Base-by-base conservation (phyloP, 2,888 invertebrate species). In the Synergus gifuensis region DNA sequence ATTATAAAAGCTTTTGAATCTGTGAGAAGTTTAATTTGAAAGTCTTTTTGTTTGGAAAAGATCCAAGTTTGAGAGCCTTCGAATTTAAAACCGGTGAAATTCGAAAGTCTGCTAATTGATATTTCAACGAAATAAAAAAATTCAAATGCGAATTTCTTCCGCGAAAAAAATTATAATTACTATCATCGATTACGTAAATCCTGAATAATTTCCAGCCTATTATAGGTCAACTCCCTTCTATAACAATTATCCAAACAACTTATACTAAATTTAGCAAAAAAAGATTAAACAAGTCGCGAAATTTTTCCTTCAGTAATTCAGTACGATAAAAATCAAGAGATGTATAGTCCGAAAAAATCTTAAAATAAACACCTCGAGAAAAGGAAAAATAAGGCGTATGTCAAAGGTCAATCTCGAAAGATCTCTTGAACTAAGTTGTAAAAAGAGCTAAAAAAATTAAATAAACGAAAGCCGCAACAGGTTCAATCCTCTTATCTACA, bases 141-240 rank as follows among this genome's bases (percentile, higher is more conserved):
- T 28, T 28, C 0, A 1, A 28, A 28, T n/a, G n/a, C n/a, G n/a
- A n/a, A n/a, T n/a, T n/a, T n/a, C n/a, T n/a, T n/a, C n/a, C n/a
- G 22, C 22, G 22, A 28, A 28, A 28, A 1, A 28, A 28, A 28
- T 28, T 28, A 28, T 28, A 28, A 28, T 28, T 16, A 49, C 49
- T 69, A 28, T 36, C 49, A 54, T 54, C 36, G 73, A 73, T 73
- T 54, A 73, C 54, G 18, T 54, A 73, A 54, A 73, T 36, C 54
- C 73, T 54, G n/a, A 73, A 73, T n/a, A 54, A 73, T 73, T 49
- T 73, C 36, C 54, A 73, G 54, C 73, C 54, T 73, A 69, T 49
- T 69, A 49, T 69, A 69, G 69, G 49, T 49, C 69, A 69, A 69
- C 49, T 28, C 22, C 46, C 28, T 22, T 69, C 49, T 28, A 16